Conservation (phyloP, 2,797 vertebrate species). For the Nannoperca obscura region DNA sequence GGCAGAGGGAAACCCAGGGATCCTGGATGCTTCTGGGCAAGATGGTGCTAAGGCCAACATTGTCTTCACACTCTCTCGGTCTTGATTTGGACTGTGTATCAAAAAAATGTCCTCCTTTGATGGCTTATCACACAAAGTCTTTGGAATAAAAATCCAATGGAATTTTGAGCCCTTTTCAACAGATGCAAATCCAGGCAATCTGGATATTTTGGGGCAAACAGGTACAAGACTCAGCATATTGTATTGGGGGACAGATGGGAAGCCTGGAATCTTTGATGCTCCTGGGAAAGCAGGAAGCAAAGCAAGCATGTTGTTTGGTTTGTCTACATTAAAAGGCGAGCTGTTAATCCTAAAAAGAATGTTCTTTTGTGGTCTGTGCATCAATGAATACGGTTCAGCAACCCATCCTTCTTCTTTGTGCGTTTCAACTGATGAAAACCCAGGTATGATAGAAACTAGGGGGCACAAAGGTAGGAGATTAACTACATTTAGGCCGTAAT, state of each 20-base stretch:
- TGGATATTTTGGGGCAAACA: conserved; percentile 64
- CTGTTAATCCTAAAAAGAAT: conserved; percentile 20
- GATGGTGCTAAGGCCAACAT: conserved; percentile 63
- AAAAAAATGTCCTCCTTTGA: conserved; percentile 35
- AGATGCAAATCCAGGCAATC: conserved; percentile 62
- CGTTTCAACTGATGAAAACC: conserved; percentile 64
- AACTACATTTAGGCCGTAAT: conserved; percentile 47
- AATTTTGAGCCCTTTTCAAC: conserved; percentile 26
- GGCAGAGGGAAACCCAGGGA: conserved; percentile 69
- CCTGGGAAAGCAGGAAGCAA: conserved; percentile 68
- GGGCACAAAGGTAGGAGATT: conserved; percentile 67
- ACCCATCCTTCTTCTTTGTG: conserved; percentile 40
- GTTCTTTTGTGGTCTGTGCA: conserved; percentile 35
- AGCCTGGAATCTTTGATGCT: conserved; percentile 66
- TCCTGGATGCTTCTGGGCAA: conserved; percentile 70
- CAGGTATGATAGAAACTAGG: conserved; percentile 58
- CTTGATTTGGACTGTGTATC: conserved; percentile 32
- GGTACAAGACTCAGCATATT: conserved; percentile 55
- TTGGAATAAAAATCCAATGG: conserved; percentile 47
- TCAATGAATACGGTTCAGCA: conserved; percentile 22
- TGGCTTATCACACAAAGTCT: conserved; percentile 40
- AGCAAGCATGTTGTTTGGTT: conserved; percentile 47
- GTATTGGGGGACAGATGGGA: conserved; percentile 63
- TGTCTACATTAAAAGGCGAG: conserved; percentile 24
- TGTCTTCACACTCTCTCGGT: conserved; percentile 30